Evolutionary conservation across 2,797 vertebrate genomes (phyloP), one percentile per base, ranked within the genome.

Genomic region (Bufotes viridis): DNA sequence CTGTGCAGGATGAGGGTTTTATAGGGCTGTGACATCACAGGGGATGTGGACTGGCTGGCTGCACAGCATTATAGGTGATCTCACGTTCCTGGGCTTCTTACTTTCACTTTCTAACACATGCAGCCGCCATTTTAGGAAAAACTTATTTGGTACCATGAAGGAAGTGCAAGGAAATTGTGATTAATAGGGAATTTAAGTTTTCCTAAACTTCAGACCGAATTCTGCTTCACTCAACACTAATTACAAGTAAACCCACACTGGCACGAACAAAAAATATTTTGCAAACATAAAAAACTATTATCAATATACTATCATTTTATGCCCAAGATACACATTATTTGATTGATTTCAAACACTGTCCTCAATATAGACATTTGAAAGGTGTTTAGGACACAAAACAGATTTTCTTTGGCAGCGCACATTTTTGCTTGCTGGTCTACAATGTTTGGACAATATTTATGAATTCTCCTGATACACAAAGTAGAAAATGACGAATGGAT

Each of bases 401-500:
- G 26, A 69, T 74, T 80, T 24, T 17, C 51, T 72, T 84, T 80
- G 80, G 65, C 11, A 53, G 22, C n/a, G 55, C 34, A 18, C 70
- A 51, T 69, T 81, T 72, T 87, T 69, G 81, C 57, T 9, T 75
- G 49, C 55, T 75, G 42, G 24, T 51, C 10, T 53, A 60, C 78
- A 85, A 85, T 29, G 11, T 20, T 61, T 15, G n/a, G 13, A 24
- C 51, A 78, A 51, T 53, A 74, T 18, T 22, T 76, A 72, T 85
- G 22, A 24, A 87, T 78, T 87, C 79, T 20, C 82, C n/a, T 55
- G 70, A 82, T 87, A 60, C 24, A 70, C 61, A 7, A 78, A 82
- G 51, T 78, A 17, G 34, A 83, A 89, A 58, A 78, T 86, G 85
- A 89, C 75, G 87, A 87, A 86, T 86, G 53, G 51, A 74, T 70